Percentiles rank a stretch among this genome's conserved stretches.
These are phyloP conservation scores for Manacus vitellinus DNA, from an alignment of 2,113 vertebrate species.

Conservation along the genomic window DNA sequence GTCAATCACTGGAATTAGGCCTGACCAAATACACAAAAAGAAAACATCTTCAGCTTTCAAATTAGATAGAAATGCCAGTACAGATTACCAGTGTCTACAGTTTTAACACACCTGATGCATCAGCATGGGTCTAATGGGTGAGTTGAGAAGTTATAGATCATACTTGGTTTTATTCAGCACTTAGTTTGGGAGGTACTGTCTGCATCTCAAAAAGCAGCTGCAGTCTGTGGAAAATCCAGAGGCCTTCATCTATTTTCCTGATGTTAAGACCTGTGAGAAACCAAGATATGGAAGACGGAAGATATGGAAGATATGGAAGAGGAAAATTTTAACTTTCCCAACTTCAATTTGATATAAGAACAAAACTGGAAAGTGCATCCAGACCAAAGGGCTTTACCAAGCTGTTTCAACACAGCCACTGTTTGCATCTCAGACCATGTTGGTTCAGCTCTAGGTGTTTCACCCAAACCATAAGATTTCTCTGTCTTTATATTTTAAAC, in stretches of 20 bases:
- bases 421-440: not conserved
- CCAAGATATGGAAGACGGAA: not conserved
- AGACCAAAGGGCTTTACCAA: not conserved
- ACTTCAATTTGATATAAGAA: not conserved
- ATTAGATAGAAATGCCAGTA: not conserved
- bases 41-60: not conserved
- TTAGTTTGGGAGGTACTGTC: slow-evolving; percentile 9
- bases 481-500: not conserved
- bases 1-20: not conserved
- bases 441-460: not conserved
- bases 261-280: not conserved
- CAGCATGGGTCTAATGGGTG: not conserved
- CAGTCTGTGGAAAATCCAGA: slow-evolving; percentile 9
- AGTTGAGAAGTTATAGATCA: not conserved
- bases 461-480: not conserved
- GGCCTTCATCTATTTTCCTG: not conserved
- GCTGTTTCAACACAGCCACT: not conserved
- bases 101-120: not conserved
- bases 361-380: not conserved
- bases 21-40: not conserved
- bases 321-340: not conserved
- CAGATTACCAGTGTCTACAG: rapidly evolving
- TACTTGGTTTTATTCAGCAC: not conserved
- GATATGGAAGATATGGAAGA: not conserved
- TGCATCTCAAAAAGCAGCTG: not conserved